Conservation (phyloP, 2,888 invertebrate genomes). For the Endomychus coccineus region DNA sequence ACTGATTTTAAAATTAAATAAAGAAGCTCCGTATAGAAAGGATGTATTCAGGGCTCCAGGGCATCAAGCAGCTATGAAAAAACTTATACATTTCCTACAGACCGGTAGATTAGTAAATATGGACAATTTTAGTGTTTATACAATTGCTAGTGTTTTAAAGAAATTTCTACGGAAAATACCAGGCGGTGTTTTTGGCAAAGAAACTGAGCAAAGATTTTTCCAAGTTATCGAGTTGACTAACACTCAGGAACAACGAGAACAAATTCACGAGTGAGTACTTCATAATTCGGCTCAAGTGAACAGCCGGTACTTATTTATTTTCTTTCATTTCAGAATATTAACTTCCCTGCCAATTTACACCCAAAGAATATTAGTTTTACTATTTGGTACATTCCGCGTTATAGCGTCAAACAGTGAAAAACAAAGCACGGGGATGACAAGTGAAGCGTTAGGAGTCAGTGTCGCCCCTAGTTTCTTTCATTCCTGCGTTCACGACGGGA, state of each 20-base stretch:
- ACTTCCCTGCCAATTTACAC: conserved; percentile 81
- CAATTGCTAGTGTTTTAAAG: conserved; percentile 96
- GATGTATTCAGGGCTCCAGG: conserved; percentile 95
- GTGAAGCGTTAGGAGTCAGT: conserved; percentile 90
- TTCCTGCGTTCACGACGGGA: conserved; percentile 90
- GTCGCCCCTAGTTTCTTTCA: conserved; percentile 96
- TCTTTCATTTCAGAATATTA: conserved; percentile 59
- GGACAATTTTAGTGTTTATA: conserved; percentile 93
- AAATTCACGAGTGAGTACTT: conserved; percentile 71
- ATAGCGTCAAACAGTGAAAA: conserved; percentile 88
- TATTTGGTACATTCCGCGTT: conserved; percentile 95
- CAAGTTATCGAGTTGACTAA: conserved; percentile 78
- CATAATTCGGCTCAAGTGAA: neutral
- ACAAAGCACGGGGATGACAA: conserved; percentile 88
- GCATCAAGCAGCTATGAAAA: conserved; percentile 91
- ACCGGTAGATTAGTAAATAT: conserved; percentile 85
- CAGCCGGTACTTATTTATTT: neutral
- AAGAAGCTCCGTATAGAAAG: conserved; percentile 87
- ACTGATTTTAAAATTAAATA: conserved; percentile 85
- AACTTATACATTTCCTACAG: conserved; percentile 83
- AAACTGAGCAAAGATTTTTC: conserved; percentile 85
- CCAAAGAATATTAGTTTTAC: conserved; percentile 85
- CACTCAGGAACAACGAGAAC: conserved; percentile 78
- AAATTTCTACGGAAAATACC: conserved; percentile 96
- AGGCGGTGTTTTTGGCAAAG: conserved; percentile 90